Base-by-base conservation (phyloP, 2,113 vertebrate genomes). In the Prunella fulvescens region DNA sequence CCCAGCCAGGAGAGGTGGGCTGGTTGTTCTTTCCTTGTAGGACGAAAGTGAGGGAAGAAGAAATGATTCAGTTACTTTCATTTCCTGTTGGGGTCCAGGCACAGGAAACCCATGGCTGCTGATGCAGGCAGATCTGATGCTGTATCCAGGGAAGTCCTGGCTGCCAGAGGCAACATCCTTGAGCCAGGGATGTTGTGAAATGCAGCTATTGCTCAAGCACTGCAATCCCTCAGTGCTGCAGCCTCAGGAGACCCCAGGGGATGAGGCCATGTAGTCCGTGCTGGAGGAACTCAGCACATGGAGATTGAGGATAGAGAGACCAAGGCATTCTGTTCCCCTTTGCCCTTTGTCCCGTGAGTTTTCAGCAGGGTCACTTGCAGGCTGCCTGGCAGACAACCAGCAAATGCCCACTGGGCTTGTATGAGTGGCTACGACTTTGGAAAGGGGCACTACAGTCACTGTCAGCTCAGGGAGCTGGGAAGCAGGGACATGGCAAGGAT, bases 201-300 rank as follows among this genome's bases (percentile, higher is more conserved):
- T 6, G 22, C 60, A 14, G 64, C 51, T 71, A 2, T 93, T 95
- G 88, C 92, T 72, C 88, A 94, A 96, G 39, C 45, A 11, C 42
- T n/a, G 28, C 19, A 3, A 2, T 54, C 69, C 31, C 58, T 47
- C 0, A 0, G 18, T 3, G 4, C 19, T 45, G 19, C 19, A 37
- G 82, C 60, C 45, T 50, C 73, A 12, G 56, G 35, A 62, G 44
- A 18, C 44, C 51, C 60, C 1, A 3, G n/a, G 35, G 42, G 45
- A 77, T 1, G 4, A 37, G 33, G 9, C 0, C 56, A 44, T 0
- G 0, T 22, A 33, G 48, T 39, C 20, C 0, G 2, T 65, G n/a
- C 67, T 11, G 12, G 18, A 60, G 57, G 16, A 76, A 23, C 25
- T 26, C 1, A 0, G 37, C 65, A 40, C 3, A 0, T 4, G 39